phyloP scores from a whole-genome alignment of 2,113 vertebrate genomes.

The Mastomys natalensis region DNA sequence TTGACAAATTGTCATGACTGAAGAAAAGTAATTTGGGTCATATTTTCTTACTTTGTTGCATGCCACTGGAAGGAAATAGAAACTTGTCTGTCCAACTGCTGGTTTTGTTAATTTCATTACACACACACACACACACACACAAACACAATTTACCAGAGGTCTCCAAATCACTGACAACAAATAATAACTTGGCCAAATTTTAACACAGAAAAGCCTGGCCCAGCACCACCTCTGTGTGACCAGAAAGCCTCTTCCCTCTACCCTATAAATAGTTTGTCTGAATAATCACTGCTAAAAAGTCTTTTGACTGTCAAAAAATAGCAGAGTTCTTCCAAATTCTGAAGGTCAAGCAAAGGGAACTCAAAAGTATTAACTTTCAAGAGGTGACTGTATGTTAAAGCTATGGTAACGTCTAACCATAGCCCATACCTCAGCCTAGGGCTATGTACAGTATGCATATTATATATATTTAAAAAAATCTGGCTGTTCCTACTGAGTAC shows the following conservation, averaged over 20 bases:
- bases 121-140: conserved; percentile 38
- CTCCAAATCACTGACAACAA: conserved; percentile 53
- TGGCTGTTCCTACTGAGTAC: conserved; percentile 49
- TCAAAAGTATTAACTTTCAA: conserved; percentile 67
- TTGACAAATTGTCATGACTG: conserved; percentile 61
- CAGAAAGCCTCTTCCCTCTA: conserved; percentile 72
- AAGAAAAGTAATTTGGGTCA: conserved; percentile 60
- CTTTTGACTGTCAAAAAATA: conserved; percentile 78
- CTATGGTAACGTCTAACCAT: conserved; percentile 79
- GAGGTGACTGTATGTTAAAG: conserved; percentile 75
- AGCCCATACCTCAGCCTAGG: conserved; percentile 54
- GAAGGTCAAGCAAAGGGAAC: conserved; percentile 63
- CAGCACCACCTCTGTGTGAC: conserved; percentile 71
- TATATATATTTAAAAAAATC: neutral
- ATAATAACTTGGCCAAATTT: conserved; percentile 77
- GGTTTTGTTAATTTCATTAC: conserved; percentile 54
- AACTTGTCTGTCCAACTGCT: conserved; percentile 43
- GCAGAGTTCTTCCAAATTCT: conserved; percentile 76
- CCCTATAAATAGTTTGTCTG: conserved; percentile 83
- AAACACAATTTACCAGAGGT: neutral
- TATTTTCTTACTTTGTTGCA: conserved; percentile 59
- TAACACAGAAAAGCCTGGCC: conserved; percentile 78
- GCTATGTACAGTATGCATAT: conserved; percentile 2
- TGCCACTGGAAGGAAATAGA: conserved; percentile 65
- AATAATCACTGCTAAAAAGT: conserved; percentile 81